phyloP scores from a whole-genome alignment of 2,888 invertebrate genomes.

The Caradrina clavipalpis region DNA sequence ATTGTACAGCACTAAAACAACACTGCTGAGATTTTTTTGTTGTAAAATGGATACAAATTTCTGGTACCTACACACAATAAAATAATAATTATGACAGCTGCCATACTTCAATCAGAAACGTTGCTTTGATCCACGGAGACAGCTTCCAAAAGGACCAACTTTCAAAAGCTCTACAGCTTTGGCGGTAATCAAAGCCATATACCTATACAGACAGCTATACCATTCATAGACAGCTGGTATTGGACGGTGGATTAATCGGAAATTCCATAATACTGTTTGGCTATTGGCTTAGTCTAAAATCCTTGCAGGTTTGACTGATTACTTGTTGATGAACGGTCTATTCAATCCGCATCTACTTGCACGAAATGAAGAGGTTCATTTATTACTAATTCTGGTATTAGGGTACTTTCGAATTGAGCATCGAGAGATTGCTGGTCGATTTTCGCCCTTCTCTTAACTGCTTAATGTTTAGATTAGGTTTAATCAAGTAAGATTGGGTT shows the following conservation, averaged over 20 bases:
- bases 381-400: not conserved
- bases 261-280: conserved; percentile 27
- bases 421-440: not conserved
- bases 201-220: conserved; percentile 2
- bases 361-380: not conserved
- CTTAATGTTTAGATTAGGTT: not conserved
- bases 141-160: conserved; percentile 9
- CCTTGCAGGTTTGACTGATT: conserved; percentile 23
- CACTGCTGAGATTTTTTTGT: no score
- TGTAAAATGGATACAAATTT: no score
- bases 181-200: conserved; percentile 23
- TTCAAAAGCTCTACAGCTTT: conserved; percentile 9
- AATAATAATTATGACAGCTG: no score
- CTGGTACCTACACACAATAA: no score
- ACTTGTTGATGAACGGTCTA: conserved; percentile 28
- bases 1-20: not conserved
- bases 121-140: conserved; percentile 16
- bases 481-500: no score
- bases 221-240: conserved; percentile 19
- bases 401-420: not conserved
- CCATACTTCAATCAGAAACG: not conserved
- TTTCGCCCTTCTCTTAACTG: not conserved
- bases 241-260: conserved; percentile 17
- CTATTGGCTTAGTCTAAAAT: conserved; percentile 30
- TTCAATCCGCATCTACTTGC: not conserved